Evolutionary conservation across 1,140 invertebrate genomes (phyloP), one percentile per base, ranked within the genome.

Genomic region (Apis florea): DNA sequence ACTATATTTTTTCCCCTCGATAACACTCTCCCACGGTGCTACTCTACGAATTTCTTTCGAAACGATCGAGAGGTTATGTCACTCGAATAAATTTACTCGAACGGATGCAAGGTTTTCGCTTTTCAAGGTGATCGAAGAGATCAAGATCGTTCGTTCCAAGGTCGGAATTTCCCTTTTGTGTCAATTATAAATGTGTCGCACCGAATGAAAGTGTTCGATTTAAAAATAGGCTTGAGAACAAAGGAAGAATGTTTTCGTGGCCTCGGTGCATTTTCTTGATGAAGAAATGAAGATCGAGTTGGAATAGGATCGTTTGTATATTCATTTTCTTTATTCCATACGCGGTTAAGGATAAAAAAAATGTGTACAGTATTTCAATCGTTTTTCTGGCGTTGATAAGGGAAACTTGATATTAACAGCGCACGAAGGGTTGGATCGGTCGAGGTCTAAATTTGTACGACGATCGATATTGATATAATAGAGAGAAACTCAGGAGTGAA

Each of bases 101-200:
- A 10, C 21, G 1, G 19, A 56, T 56, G 51, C 51, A 12, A 53
- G 11, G 1, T 53, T 15, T 12, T 15, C 58, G 31, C 21, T 11
- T 31, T 68, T n/a, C 53, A 47, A 58, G 70, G 54, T 47, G 6
- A 4, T 17, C 21, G n/a, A 13, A 58, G 24, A 6, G 67, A 26
- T 13, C n/a, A 58, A 68, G 53, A 64, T 24, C 49, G 19, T n/a
- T 15, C 47, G 19, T 40, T 40, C 31, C 31, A 76, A 67, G 74
- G 26, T 53, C 17, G 19, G 51, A 68, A 77, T 56, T 68, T 56
- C 53, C 54, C 31, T 68, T 40, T 53, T n/a, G 40, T 71, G 76
- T 79, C 76, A 79, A 79, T 79, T 79, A 79, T 56, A 79, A 79
- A n/a, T n/a, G n/a, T 49, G 66, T 53, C 61, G 56, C 76, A 49